Conservation (phyloP, 2,888 invertebrate species). For the Drosophila pegasa region DNA sequence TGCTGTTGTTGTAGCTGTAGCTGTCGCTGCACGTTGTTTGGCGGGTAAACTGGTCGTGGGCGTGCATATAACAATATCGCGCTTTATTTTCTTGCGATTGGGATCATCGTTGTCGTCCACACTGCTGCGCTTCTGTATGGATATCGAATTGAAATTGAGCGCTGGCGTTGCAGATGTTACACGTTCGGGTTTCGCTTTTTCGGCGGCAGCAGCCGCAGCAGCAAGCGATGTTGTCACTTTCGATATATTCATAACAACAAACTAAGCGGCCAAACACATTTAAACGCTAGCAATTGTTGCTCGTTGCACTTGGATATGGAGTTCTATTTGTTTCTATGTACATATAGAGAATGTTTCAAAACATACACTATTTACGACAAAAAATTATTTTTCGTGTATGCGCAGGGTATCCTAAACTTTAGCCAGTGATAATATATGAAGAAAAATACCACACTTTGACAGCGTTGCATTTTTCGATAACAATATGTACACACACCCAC, state of each 20-base stretch:
- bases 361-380: conserved; percentile 72
- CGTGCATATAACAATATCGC: conserved; percentile 67
- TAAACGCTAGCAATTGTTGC: conserved; percentile 54
- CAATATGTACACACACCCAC: conserved; percentile 57
- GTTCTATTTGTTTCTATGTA: conserved; percentile 48
- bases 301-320: conserved; percentile 47
- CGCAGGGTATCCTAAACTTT: conserved; percentile 70
- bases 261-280: conserved; percentile 58
- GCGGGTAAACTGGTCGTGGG: conserved; percentile 68
- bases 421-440: conserved; percentile 64
- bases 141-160: conserved; percentile 67
- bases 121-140: conserved; percentile 72
- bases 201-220: conserved; percentile 79
- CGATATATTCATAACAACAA: conserved; percentile 80
- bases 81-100: conserved; percentile 67
- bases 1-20: conserved; percentile 31
- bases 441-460: conserved; percentile 62
- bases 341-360: conserved; percentile 73
- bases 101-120: conserved; percentile 62
- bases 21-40: conserved; percentile 60
- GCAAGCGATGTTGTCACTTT: conserved; percentile 81
- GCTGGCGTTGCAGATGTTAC: conserved; percentile 71
- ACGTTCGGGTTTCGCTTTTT: conserved; percentile 81
- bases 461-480: conserved; percentile 65
- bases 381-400: conserved; percentile 74